Evolutionary conservation across 2,888 invertebrate genomes (phyloP), one percentile per base, ranked within the genome.

Genomic region (Watsonalla cultraria): DNA sequence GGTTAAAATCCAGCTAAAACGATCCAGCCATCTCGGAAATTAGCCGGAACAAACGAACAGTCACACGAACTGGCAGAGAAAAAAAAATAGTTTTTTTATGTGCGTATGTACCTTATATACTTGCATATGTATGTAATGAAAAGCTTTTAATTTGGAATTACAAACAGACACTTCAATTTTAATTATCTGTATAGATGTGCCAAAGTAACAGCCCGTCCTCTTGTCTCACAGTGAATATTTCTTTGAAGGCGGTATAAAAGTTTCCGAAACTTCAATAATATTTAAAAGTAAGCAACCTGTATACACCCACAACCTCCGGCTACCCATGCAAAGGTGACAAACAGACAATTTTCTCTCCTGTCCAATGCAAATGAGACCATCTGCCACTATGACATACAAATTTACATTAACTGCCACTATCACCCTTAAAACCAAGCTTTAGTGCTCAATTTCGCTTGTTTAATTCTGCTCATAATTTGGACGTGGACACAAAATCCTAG

Each of bases 331-430:
- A 76, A 81, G 78, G 79, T 82, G 80, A 77, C 78, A 81, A 78
- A 77, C 76, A 78, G 74, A 76, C 80, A 79, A 80, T 81, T 75
- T 81, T 78, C 78, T 72, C 76, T 76, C 78, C 76, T 80, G 80
- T 79, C 80, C 78, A 63, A 81, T 82, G 82, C 78, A 83, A 84
- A 83, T 81, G 80, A 81, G 77, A 69, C 72, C 76, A 79, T 79
- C 77, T 80, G 76, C 66, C 69, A 62, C 67, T 59, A 60, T 58
- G 59, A 59, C 57, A 46, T 59, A 63, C 60, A 64, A 64, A 39
- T 24, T 7, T 6, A 33, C 0, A 54, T 54, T 54, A 63, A 51
- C 57, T 0, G 5, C 8, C 45, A 54, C 51, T 37, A 0, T 45
- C 54, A 46, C 56, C 55, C 54, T 61, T 75, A 62, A 51, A 0